A percentile compares a stretch with the other conserved stretches of the same genome.
phyloP scores from a whole-genome alignment of 2,113 vertebrate genomes.

The Ceyx cyanopectus region DNA sequence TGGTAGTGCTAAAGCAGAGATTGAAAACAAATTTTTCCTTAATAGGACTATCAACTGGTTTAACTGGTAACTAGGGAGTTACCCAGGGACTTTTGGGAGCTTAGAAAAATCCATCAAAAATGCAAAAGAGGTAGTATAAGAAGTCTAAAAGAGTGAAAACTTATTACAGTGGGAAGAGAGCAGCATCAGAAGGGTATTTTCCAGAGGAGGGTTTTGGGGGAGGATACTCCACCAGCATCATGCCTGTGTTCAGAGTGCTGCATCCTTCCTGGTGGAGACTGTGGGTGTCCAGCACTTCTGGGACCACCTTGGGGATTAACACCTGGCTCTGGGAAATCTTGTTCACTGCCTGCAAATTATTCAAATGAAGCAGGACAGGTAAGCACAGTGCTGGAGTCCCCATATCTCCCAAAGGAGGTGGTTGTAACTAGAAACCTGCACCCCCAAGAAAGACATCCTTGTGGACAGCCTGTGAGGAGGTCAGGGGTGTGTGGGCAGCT shows the following conservation, averaged over 20 bases:
- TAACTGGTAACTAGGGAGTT: neutral
- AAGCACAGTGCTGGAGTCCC: neutral
- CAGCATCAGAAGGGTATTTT: neutral
- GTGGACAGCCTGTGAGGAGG: rapidly evolving
- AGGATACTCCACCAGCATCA: neutral
- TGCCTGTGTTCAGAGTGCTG: neutral
- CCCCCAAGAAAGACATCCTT: neutral
- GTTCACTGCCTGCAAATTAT: neutral
- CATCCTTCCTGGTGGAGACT: neutral
- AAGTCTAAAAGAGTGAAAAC: neutral
- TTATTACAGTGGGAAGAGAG: neutral
- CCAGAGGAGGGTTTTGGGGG: neutral
- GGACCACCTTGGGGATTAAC: neutral
- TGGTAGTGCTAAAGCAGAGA: neutral
- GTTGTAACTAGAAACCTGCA: neutral
- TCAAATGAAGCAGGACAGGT: neutral
- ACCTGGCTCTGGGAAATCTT: neutral
- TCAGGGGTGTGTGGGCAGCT: neutral
- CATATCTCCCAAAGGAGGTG: neutral
- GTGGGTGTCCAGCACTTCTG: neutral
- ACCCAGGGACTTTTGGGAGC: neutral
- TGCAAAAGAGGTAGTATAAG: neutral
- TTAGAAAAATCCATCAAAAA: neutral
- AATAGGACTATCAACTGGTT: neutral
- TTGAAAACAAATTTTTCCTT: neutral